Conservation (phyloP, 1,140 invertebrate genomes). For the Penaeus vannamei region DNA sequence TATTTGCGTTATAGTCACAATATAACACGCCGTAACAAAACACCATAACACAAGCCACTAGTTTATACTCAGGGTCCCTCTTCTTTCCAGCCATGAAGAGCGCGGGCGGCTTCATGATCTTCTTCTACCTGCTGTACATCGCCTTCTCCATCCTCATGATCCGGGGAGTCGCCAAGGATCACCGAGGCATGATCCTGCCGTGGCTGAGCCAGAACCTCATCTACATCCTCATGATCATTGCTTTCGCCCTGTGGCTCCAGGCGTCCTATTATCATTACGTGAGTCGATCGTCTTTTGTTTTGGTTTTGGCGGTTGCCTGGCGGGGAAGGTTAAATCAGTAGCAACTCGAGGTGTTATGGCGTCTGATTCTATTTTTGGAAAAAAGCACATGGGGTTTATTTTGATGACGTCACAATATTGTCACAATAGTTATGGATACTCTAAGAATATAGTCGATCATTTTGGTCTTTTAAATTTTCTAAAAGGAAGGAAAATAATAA, state of each 20-base stretch:
- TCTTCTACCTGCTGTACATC: conserved; percentile 82
- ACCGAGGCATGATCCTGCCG: conserved; percentile 84
- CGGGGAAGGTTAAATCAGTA: too few relatives aligned
- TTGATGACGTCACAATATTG: too few relatives aligned
- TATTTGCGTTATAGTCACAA: too few relatives aligned
- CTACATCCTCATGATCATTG: conserved; percentile 82
- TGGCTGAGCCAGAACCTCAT: conserved; percentile 83
- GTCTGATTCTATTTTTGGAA: too few relatives aligned
- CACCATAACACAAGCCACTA: background rate
- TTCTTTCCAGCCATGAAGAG: conserved; percentile 79
- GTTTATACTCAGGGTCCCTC: background rate
- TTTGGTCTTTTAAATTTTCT: too few relatives aligned
- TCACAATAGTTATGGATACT: too few relatives aligned
- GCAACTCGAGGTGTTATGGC: too few relatives aligned
- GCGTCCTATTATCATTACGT: conserved; percentile 93
- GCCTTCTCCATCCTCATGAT: conserved; percentile 78
- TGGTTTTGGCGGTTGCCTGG: conserved; percentile 78
- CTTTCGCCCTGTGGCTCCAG: conserved; percentile 86
- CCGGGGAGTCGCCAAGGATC: conserved; percentile 77
- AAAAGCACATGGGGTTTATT: too few relatives aligned
- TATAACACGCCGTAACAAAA: too few relatives aligned
- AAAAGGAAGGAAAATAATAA: too few relatives aligned
- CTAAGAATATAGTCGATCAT: too few relatives aligned
- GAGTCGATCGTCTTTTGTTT: conserved; percentile 75
- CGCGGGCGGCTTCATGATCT: conserved; percentile 81